Evolutionary conservation across 2,888 invertebrate genomes (phyloP).

Genomic region (Polyommatus icarus): DNA sequence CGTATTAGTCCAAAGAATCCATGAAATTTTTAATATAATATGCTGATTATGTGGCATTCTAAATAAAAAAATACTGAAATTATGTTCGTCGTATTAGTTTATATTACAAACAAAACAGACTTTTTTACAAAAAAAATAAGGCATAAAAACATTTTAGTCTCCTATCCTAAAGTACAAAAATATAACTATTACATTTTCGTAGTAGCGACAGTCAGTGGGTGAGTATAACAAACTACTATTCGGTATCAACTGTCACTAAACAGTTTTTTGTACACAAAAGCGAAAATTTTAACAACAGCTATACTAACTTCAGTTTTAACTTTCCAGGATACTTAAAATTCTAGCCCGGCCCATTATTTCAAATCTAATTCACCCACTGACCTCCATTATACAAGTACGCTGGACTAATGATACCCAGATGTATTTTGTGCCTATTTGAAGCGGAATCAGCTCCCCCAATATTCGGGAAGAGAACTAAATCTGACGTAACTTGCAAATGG

Average conservation of each 20-base stretch:
- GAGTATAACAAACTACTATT: background rate
- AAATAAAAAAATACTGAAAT: background rate
- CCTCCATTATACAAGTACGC: too few species aligned
- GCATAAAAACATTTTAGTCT: conserved; percentile 1
- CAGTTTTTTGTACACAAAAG: background rate
- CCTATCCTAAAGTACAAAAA: background rate
- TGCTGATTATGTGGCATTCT: background rate
- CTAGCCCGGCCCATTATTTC: too few species aligned
- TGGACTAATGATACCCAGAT: too few species aligned
- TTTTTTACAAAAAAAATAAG: background rate
- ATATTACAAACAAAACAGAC: background rate
- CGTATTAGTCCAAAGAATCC: too few species aligned
- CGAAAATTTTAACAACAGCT: background rate
- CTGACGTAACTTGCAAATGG: too few species aligned
- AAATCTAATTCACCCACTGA: too few species aligned
- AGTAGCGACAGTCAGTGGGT: background rate
- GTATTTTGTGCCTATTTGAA: too few species aligned
- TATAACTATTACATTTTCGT: background rate
- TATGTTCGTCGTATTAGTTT: background rate
- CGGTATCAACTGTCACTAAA: background rate
- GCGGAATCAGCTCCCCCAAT: too few species aligned
- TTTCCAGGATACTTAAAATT: too few species aligned
- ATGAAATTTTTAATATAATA: too few species aligned
- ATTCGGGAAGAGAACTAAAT: too few species aligned
- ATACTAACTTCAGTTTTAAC: too few species aligned